Base-by-base conservation (phyloP, 1,140 invertebrate genomes). In the Sinella curviseta region DNA sequence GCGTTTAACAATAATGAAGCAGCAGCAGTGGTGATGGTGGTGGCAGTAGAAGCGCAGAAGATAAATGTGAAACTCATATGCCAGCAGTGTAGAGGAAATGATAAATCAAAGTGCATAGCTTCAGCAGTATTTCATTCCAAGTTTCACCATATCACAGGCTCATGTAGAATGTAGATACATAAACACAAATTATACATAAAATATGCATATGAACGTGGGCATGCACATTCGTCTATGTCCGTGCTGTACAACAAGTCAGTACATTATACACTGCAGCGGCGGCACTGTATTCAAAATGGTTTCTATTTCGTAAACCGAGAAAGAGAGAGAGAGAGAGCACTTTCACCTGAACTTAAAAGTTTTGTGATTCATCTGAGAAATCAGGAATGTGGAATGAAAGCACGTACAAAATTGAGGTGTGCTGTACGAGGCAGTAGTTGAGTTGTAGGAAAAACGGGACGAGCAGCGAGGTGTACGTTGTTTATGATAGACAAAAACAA, bases 281-380 rank as follows among this genome's bases (percentile, higher is more conserved):
- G n/a, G n/a, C n/a, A n/a, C n/a, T n/a, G n/a, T n/a, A n/a, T n/a
- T n/a, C n/a, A n/a, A n/a, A n/a, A n/a, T n/a, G n/a, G n/a, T n/a
- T n/a, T n/a, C n/a, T n/a, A n/a, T n/a, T n/a, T n/a, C n/a, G n/a
- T n/a, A n/a, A n/a, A n/a, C n/a, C n/a, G n/a, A n/a, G n/a, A n/a
- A n/a, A n/a, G n/a, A n/a, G n/a, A n/a, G n/a, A n/a, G n/a, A n/a
- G n/a, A n/a, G n/a, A n/a, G 24, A 65, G 57, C 24, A 65, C 57
- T 65, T 65, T 48, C 39, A 48, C 39, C 39, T 48, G 20, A 12
- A 20, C 20, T 65, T 65, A 4, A 26, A 65, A 8, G 8, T 65
- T 65, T 65, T 65, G 57, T 65, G 26, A 65, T 65, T 65, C 57
- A 65, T 65, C 57, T 17, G 57, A 65, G 57, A 65, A 65, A 65